Evolutionary conservation across 2,888 invertebrate species (phyloP).

Genomic region (Therioaphis trifolii): DNA sequence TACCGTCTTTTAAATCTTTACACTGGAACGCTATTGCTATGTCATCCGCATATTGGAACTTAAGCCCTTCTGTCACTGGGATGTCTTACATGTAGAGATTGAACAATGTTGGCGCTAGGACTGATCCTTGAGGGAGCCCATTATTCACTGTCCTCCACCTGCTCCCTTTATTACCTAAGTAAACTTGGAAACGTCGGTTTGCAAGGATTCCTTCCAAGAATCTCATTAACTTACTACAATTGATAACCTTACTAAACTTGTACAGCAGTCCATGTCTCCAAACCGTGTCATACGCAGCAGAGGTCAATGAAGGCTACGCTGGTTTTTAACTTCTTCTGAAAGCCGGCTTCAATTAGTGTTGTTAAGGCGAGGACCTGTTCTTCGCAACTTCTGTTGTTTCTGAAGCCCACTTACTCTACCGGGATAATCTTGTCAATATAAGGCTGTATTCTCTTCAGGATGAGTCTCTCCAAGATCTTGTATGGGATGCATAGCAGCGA

Average conservation of each 20-base stretch:
- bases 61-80: conserved; percentile 1
- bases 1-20: conserved; percentile 11
- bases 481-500: no score
- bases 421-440: no score
- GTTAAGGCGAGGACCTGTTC: no score
- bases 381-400: no score
- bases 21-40: conserved; percentile 35
- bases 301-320: conserved; percentile 62
- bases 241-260: conserved; percentile 41
- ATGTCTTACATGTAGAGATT: conserved; percentile 52
- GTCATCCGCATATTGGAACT: conserved; percentile 51
- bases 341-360: no score
- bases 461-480: no score
- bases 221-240: conserved; percentile 11
- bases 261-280: conserved; percentile 58
- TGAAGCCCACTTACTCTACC: no score
- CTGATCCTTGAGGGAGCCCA: conserved; percentile 36
- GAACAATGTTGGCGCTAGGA: conserved; percentile 1
- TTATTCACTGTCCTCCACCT: conserved; percentile 52
- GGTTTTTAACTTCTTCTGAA: conserved; percentile 37
- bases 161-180: conserved; percentile 43
- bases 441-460: no score
- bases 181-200: conserved; percentile 54
- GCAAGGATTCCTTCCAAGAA: background rate
- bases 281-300: conserved; percentile 63